Conservation (phyloP, 2,888 invertebrate genomes). For the Parelbella ahira region DNA sequence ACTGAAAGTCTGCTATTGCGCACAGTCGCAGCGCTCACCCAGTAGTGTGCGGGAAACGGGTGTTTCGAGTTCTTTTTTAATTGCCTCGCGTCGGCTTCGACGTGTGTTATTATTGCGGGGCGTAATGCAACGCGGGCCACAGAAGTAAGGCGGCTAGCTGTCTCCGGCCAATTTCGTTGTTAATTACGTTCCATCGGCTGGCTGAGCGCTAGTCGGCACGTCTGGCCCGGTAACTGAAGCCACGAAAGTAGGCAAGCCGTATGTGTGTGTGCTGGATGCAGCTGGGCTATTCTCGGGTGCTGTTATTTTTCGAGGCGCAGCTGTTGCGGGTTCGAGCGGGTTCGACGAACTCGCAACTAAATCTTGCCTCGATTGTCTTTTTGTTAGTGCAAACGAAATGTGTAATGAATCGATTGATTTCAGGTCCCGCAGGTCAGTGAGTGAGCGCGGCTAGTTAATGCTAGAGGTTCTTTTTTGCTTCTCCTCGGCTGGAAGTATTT, state of each 20-base stretch:
- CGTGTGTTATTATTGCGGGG: slow-evolving; percentile 67
- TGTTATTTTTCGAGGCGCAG: slow-evolving; percentile 47
- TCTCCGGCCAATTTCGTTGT: slow-evolving; percentile 70
- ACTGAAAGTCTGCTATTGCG: slow-evolving; percentile 40
- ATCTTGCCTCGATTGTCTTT: slow-evolving; percentile 31
- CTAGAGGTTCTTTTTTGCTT: slow-evolving; percentile 22
- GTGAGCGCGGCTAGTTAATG: slow-evolving; percentile 21
- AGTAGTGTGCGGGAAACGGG: slow-evolving; percentile 69
- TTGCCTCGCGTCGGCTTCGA: slow-evolving; percentile 55
- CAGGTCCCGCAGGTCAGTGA: slow-evolving; percentile 26
- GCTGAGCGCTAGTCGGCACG: slow-evolving; percentile 56
- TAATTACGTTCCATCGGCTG: slow-evolving; percentile 65
- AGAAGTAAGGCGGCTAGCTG: slow-evolving; percentile 76
- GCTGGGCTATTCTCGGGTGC: slow-evolving; percentile 42
- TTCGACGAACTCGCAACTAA: slow-evolving; percentile 36
- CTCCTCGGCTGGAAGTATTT: neutral
- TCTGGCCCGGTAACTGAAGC: slow-evolving; percentile 57
- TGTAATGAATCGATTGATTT: slow-evolving; percentile 37
- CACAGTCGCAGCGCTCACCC: slow-evolving; percentile 51
- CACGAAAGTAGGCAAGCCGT: slow-evolving; percentile 57
- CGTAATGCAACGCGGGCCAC: slow-evolving; percentile 57
- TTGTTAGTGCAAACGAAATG: slow-evolving; percentile 41
- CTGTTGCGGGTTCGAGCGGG: slow-evolving; percentile 46
- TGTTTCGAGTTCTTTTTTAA: slow-evolving; percentile 59
- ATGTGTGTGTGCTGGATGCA: slow-evolving; percentile 37